phyloP scores from a whole-genome alignment of 2,113 vertebrate species.

The Mastomys natalensis region DNA sequence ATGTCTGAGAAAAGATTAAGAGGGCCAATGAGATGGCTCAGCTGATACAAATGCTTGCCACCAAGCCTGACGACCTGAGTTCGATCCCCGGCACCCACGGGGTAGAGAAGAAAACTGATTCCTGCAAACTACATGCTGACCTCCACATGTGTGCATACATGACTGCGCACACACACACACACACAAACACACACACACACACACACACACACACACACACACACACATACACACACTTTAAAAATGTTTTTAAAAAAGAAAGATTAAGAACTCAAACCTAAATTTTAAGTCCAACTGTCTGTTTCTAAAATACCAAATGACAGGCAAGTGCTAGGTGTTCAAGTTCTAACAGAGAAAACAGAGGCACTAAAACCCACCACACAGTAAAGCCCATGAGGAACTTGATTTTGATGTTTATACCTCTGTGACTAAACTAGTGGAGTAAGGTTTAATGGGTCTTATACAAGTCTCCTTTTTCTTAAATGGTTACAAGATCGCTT shows the following conservation, averaged over 20 bases:
- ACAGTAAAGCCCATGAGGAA: background rate
- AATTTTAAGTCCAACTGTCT: background rate
- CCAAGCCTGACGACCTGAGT: background rate
- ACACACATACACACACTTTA: background rate
- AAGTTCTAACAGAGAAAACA: slow-evolving; percentile 49
- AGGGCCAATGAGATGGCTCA: background rate
- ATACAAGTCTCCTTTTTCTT: slow-evolving; percentile 53
- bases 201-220: background rate
- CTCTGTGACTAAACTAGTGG: slow-evolving; percentile 53
- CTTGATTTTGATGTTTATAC: background rate
- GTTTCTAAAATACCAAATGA: slow-evolving; percentile 40
- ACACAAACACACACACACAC: background rate
- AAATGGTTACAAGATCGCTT: slow-evolving; percentile 60
- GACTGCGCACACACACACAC: too few species aligned
- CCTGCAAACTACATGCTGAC: background rate
- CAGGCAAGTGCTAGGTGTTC: background rate
- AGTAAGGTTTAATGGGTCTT: slow-evolving; percentile 48
- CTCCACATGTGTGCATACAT: too few species aligned
- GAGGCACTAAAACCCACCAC: background rate
- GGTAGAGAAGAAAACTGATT: background rate
- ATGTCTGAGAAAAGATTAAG: background rate
- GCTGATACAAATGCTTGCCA: background rate
- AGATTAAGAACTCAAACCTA: background rate
- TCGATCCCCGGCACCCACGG: background rate
- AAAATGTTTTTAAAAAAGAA: background rate